Evolutionary conservation across 2,113 vertebrate genomes (phyloP), one percentile per base, ranked within the genome.

Genomic region (Onychorhynchus coronatus): DNA sequence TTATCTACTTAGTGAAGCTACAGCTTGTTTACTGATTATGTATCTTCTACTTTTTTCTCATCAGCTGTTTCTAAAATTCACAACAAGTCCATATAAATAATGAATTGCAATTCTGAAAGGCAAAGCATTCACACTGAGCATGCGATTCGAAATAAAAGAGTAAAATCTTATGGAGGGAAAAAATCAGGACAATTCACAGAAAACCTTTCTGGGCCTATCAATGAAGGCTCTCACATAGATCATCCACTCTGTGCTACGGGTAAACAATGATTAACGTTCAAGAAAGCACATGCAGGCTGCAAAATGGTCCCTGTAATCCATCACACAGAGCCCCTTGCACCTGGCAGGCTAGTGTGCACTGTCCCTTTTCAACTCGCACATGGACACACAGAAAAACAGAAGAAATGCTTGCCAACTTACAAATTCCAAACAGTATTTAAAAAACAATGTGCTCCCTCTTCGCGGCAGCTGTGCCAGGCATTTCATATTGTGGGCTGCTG

Each of bases 381-480:
- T 11, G 31, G 47, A 71, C 53, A 41, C 1, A 0, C 68, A 56
- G n/a, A 56, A 39, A 39, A 31, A 31, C 30, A 30, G 46, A 55
- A 74, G 3, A 0, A 77, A 87, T 65, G 18, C 49, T 88, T 89
- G 46, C 22, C 16, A 58, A 33, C 27, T 49, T 42, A 47, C 14
- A 31, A 33, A 72, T 86, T 37, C 37, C 27, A 76, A 76, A 37
- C 11, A 42, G 13, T 65, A 12, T 73, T 83, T 33, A 11, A 19
- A 68, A 82, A 59, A 17, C 12, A 12, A 5, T 1, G 8, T 11
- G 4, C 14, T 67, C 9, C 18, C 30, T 42, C 58, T 46, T 35
- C 0, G 0, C 33, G 33, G n/a, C 39, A 33, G 41, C 39, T 46
- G 16, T 13, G 5, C 22, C 87, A 65, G 35, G 44, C 59, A 33